Base-by-base conservation (phyloP, 1,140 invertebrate species). In the Solenopsis fugax region DNA sequence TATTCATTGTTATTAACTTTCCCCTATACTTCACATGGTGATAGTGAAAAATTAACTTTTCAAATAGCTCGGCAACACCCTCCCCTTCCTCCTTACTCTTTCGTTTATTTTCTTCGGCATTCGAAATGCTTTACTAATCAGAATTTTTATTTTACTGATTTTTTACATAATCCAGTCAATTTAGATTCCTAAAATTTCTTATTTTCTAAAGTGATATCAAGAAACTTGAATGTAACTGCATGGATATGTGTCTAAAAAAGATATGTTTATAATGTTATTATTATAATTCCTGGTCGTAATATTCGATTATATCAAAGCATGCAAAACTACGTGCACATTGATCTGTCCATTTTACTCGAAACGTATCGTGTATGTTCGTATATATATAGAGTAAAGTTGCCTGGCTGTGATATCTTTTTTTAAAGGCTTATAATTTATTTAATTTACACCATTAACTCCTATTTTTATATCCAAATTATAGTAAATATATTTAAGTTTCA, bases 221-320 rank as follows among this genome's bases (percentile, higher is more conserved):
- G 29, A 29, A 29, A 29, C n/a, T n/a, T n/a, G 29, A 29, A 29
- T n/a, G n/a, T n/a, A n/a, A n/a, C n/a, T n/a, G n/a, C n/a, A 29
- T 29, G 29, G 29, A 29, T 29, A 2, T 29, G 2, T 29, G 2
- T 29, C 29, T 12, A 6, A 90, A 48, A 65, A 62, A n/a, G 13
- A 18, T 54, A 69, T n/a, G 71, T 81, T 87, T 54, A 88, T 58
- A 71, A 88, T 29, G 62, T 52, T 87, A 29, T 29, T 29, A 56
- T 52, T 87, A 29, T 29, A 29, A 29, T 29, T 29, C 29, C 29
- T 29, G 29, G 2, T 29, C n/a, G 29, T 29, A 29, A 29, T 29
- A 2, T 29, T 29, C 29, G 29, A 29, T 29, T 29, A 29, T 29
- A 2, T 29, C 29, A 29, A 29, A 29, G 29, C 2, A 29, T 29